phyloP scores from a whole-genome alignment of 2,888 invertebrate species.

The Lepas anatifera region DNA sequence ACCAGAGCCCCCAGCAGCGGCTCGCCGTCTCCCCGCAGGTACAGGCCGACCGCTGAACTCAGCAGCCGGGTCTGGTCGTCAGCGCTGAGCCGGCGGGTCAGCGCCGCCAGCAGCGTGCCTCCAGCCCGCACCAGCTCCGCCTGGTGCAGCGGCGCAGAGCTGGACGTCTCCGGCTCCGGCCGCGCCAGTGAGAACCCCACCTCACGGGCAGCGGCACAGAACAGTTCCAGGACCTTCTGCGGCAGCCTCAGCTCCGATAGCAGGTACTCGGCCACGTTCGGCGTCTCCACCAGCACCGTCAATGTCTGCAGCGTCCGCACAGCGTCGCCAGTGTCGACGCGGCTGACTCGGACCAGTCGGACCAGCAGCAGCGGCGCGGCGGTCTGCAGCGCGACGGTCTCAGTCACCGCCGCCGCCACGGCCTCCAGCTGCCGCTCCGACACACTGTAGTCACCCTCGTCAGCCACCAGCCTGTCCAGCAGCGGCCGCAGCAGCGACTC shows the following conservation, averaged over 20 bases:
- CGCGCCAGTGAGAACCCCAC: not conserved
- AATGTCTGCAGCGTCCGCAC: not conserved
- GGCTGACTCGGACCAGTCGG: not conserved
- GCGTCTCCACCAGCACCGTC: not conserved
- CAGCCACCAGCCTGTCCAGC: not conserved
- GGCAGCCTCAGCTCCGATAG: not conserved
- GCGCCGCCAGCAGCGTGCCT: not conserved
- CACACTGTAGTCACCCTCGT: not conserved
- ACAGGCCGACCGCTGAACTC: not conserved
- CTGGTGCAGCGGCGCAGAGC: not conserved
- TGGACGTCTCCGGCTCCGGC: not conserved
- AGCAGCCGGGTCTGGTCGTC: not conserved
- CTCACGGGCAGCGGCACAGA: not conserved
- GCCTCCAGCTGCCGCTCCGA: not conserved
- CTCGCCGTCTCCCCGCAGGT: not conserved
- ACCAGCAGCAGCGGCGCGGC: slow-evolving; percentile 2
- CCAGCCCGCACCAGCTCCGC: not conserved
- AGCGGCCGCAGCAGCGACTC: not conserved
- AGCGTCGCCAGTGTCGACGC: not conserved
- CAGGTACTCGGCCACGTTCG: not conserved
- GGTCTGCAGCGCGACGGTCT: not conserved
- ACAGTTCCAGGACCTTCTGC: slow-evolving; percentile 2
- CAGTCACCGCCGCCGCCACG: not conserved
- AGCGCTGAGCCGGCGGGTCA: not conserved
- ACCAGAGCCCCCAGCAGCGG: not conserved